phyloP scores from a whole-genome alignment of 2,888 invertebrate genomes.

The Diarsia brunnea region DNA sequence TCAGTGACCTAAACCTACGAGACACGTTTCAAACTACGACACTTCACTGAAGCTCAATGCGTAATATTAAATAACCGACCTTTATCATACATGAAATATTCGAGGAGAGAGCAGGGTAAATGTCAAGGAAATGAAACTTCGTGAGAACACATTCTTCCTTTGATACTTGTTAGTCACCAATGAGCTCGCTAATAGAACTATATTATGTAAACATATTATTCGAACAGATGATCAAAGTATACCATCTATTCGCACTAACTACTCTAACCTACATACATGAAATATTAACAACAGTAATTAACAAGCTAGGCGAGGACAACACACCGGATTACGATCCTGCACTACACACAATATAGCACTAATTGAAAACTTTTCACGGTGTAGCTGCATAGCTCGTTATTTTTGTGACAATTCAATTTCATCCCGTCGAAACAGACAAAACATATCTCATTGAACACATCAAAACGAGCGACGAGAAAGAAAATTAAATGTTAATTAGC shows the following conservation, averaged over 20 bases:
- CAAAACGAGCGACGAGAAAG: slow-evolving; percentile 43
- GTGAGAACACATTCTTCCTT: slow-evolving; percentile 20
- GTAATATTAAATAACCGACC: slow-evolving; percentile 1
- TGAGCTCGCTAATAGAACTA: slow-evolving; percentile 24
- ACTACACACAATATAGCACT: slow-evolving; percentile 50
- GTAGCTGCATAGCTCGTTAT: slow-evolving; percentile 56
- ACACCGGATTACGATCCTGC: slow-evolving; percentile 49
- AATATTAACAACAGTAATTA: slow-evolving; percentile 66
- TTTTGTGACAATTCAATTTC: slow-evolving; percentile 71
- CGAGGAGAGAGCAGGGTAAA: neutral
- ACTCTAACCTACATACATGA: slow-evolving; percentile 51
- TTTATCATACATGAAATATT: neutral
- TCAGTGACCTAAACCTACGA: slow-evolving; percentile 52
- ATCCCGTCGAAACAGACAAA: slow-evolving; percentile 67
- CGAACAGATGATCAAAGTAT: slow-evolving; percentile 44
- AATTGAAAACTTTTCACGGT: slow-evolving; percentile 71
- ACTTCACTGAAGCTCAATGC: neutral
- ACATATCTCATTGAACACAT: slow-evolving; percentile 57
- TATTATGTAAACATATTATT: slow-evolving; percentile 41
- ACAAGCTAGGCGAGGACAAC: slow-evolving; percentile 64
- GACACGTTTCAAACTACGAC: slow-evolving; percentile 6
- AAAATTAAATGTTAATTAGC: slow-evolving; percentile 74
- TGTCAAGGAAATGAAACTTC: slow-evolving; percentile 19
- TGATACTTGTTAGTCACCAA: slow-evolving; percentile 17
- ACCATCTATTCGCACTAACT: slow-evolving; percentile 44